Evolutionary conservation across 2,888 invertebrate genomes (phyloP), one percentile per base, ranked within the genome.

Genomic region (Phaedon cochleariae): DNA sequence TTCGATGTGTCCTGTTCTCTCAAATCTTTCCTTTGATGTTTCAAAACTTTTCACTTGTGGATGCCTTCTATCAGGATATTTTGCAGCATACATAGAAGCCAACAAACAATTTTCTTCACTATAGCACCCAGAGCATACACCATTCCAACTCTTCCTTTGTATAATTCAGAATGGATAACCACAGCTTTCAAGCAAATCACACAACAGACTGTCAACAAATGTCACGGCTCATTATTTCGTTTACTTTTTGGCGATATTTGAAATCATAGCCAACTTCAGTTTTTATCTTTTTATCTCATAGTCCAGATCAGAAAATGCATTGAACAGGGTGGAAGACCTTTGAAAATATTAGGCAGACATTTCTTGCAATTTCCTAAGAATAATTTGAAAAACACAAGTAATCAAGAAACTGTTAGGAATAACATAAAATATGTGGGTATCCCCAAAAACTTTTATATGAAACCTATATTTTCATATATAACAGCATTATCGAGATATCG

Each of bases 51-150:
- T 51, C 49, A 59, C 59, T 10, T 59, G 18, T 26, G 59, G 48
- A 59, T 48, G 46, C 29, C 59, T 48, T 29, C 48, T 59, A 15
- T 59, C 48, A 22, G 48, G 29, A 59, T 29, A 59, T 45, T 41
- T 58, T 58, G 22, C 22, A 21, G 45, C 41, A 41, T 26, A 15
- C 1, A 41, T 9, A 12, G 45, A 58, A 22, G 46, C 58, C 46
- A 58, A 37, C 48, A 18, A 4, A 10, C 49, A 21, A 18, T 49
- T n/a, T 20, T 49, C 22, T 21, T 26, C 26, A 26, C 26, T 7
- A n/a, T n/a, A 26, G 26, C 26, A 7, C 26, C 26, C 26, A 26
- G 7, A 26, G 26, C 26, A 26, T 26, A 26, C 26, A 26, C 26
- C 26, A 26, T 26, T 26, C 26, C 26, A 34, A 12, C 10, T 34